Evolutionary conservation across 1,140 invertebrate genomes (phyloP).

Genomic region (Onthophagus taurus): DNA sequence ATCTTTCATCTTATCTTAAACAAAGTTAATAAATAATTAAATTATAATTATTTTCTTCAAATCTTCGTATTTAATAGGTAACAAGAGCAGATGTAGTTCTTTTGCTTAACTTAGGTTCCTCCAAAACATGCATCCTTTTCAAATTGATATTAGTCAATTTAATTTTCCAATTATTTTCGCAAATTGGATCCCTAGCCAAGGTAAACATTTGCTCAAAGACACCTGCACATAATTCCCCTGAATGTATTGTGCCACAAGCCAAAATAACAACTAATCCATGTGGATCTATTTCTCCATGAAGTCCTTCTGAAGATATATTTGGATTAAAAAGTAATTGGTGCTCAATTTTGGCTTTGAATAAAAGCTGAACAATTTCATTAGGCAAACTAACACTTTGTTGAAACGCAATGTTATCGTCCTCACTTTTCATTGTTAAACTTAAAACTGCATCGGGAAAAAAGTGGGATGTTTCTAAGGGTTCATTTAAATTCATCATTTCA

Average conservation of each 20-base stretch:
- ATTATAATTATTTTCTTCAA: too few relatives aligned
- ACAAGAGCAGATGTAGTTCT: too few relatives aligned
- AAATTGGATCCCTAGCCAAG: conserved; percentile 47
- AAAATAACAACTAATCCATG: conserved; percentile 52
- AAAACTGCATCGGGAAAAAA: conserved; percentile 44
- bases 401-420: neutral
- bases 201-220: conserved; percentile 56
- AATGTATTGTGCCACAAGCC: conserved; percentile 52
- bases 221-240: conserved; percentile 40
- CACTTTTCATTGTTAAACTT: neutral
- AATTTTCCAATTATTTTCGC: conserved; percentile 53
- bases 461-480: conserved; percentile 40
- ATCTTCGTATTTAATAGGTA: too few relatives aligned
- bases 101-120: too few relatives aligned
- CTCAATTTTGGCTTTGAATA: conserved; percentile 35
- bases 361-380: conserved; percentile 31
- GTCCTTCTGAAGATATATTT: conserved; percentile 44
- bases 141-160: conserved; percentile 40
- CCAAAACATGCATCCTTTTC: conserved; percentile 29
- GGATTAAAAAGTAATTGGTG: conserved; percentile 51
- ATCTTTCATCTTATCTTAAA: too few relatives aligned
- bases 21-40: too few relatives aligned
- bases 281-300: conserved; percentile 44
- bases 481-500: conserved; percentile 42
- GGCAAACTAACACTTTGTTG: too few relatives aligned